phyloP scores from a whole-genome alignment of 2,888 invertebrate genomes.

The Drosophila rubida region DNA sequence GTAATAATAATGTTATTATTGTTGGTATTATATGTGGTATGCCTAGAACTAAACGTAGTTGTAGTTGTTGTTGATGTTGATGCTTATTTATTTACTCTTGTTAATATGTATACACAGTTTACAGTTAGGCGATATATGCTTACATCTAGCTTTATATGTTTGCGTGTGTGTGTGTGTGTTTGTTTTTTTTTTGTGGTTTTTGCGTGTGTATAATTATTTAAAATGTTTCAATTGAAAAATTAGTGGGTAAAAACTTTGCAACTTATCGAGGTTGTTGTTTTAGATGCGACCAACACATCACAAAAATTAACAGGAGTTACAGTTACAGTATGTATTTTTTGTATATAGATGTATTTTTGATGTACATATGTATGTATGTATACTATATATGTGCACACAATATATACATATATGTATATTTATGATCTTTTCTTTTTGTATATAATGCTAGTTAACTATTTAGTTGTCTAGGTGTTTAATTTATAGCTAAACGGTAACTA shows the following conservation, averaged over 20 bases:
- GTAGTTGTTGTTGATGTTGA: conserved; percentile 27
- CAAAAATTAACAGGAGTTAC: conserved; percentile 65
- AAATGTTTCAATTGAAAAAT: conserved; percentile 49
- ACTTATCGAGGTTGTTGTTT: conserved; percentile 81
- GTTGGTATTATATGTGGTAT: conserved; percentile 22
- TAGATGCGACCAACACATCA: conserved; percentile 84
- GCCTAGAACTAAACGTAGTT: conserved; percentile 48
- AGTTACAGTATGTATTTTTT: conserved; percentile 51
- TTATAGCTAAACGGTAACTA: conserved; percentile 65
- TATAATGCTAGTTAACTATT: conserved; percentile 63
- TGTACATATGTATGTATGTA: conserved; percentile 31
- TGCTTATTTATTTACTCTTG: conserved; percentile 31
- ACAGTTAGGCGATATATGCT: conserved; percentile 42
- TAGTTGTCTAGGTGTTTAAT: conserved; percentile 49
- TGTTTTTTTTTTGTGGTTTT: too few relatives aligned
- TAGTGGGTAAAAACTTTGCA: conserved; percentile 64
- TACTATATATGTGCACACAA: conserved; percentile 19
- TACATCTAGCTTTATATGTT: conserved; percentile 16
- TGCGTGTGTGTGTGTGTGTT: conserved; percentile 8
- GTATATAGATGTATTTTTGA: conserved; percentile 32
- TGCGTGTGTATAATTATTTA: conserved; percentile 28
- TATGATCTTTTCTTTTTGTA: conserved; percentile 26
- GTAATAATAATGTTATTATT: conserved; percentile 28
- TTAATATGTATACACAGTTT: conserved; percentile 62
- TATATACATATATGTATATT: conserved; percentile 27